These are phyloP conservation scores for Drosophila watanabei DNA, from an alignment of 1,140 invertebrate species.

Conservation along the genomic window DNA sequence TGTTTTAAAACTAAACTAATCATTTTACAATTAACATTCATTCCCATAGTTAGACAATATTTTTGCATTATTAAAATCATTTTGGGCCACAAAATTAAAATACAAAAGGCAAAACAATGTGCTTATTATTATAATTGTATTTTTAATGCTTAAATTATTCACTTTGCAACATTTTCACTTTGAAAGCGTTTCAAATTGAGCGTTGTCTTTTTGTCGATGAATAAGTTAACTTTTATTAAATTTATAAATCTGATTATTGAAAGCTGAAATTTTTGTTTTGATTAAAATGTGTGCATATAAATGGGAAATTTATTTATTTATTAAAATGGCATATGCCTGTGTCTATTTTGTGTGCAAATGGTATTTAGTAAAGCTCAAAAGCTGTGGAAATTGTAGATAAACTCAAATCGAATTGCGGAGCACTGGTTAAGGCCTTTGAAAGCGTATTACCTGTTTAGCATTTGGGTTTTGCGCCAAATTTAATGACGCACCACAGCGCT, in stretches of 20 bases:
- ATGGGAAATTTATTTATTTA: constrained; percentile 9
- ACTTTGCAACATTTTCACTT: constrained; percentile 3
- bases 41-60: neutral
- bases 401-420: neutral
- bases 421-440: neutral
- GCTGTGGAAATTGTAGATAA: neutral
- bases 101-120: neutral
- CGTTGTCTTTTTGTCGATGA: neutral
- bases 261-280: constrained; percentile 1
- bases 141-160: constrained; percentile 5
- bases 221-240: constrained; percentile 15
- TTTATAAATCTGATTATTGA: constrained; percentile 19
- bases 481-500: constrained; percentile 35
- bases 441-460: constrained; percentile 24
- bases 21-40: too few species aligned
- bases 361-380: constrained; percentile 13
- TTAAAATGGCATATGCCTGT: neutral
- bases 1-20: neutral
- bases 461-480: neutral
- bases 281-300: constrained; percentile 8
- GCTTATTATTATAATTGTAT: neutral
- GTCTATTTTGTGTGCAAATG: constrained; percentile 10
- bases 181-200: neutral
- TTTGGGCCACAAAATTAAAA: neutral
- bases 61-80: neutral